These are phyloP conservation scores for Leuctra nigra DNA, from an alignment of 2,888 invertebrate species.

Conservation along the genomic window DNA sequence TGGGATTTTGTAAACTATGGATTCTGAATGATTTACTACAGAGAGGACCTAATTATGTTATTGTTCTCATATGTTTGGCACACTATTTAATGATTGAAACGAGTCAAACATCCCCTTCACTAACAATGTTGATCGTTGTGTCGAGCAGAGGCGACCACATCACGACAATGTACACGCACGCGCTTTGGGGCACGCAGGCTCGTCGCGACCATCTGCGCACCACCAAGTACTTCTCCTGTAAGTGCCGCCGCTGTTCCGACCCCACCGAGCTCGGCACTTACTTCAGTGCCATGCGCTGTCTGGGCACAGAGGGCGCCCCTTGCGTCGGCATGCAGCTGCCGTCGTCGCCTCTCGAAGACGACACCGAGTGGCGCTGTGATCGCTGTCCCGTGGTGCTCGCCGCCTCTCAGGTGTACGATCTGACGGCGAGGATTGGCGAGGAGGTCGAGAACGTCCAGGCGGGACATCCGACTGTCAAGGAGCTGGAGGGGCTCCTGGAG, in stretches of 20 bases:
- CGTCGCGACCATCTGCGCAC: conserved; percentile 69
- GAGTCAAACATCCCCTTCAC: too few relatives aligned
- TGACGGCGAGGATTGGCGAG: conserved; percentile 65
- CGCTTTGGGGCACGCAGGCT: conserved; percentile 78
- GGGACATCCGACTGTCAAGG: conserved; percentile 48
- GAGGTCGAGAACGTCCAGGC: conserved; percentile 57
- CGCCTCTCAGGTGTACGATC: conserved; percentile 56
- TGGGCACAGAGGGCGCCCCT: conserved; percentile 38
- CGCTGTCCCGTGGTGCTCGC: conserved; percentile 59
- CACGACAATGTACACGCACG: conserved; percentile 80
- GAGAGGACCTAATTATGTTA: too few relatives aligned
- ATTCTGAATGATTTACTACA: too few relatives aligned
- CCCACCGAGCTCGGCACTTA: conserved; percentile 74
- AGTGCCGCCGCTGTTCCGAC: conserved; percentile 66
- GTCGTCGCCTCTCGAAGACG: conserved; percentile 58
- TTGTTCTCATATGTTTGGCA: too few relatives aligned
- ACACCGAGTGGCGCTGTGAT: conserved; percentile 70
- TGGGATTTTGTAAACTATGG: too few relatives aligned
- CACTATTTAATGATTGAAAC: too few relatives aligned
- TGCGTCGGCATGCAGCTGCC: conserved; percentile 67
- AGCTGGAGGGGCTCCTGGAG: conserved; percentile 57
- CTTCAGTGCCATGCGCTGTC: conserved; percentile 62
- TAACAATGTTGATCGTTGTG: too few relatives aligned
- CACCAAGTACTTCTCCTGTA: conserved; percentile 73
- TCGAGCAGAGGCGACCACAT: conserved; percentile 64